Evolutionary conservation across 2,888 invertebrate genomes (phyloP), one percentile per base, ranked within the genome.

Genomic region (Drosophila vallismaia): DNA sequence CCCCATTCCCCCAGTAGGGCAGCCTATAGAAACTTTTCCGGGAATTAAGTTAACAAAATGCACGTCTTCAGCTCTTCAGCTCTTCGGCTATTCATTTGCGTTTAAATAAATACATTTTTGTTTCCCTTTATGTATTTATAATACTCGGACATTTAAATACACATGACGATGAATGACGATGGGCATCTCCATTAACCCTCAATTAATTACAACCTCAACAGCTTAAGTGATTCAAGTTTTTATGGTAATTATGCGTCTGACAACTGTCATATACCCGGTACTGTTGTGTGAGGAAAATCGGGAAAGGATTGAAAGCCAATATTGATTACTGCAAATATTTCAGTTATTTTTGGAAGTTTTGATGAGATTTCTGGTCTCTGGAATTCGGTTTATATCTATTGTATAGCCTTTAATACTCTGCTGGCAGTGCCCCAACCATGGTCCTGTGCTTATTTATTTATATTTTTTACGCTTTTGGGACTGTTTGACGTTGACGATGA

Each of bases 11-110:
- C 28, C 19, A 19, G 19, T 19, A n/a, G 31, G 50, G 63, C 62
- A 62, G 63, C 63, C 63, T 60, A 64, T 51, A 31, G 50, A 60
- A 64, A 64, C 51, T 60, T 64, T 57, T 45, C 51, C 45, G 45
- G 62, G 62, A 66, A 66, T 66, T 62, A 62, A 53, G 63, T 53
- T 48, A 62, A 66, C 64, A 42, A 62, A 62, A 40, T 60, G 45
- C 60, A 50, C 36, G 44, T 14, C 6, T 42, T 19, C 14, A 10
- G 24, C 44, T 19, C 4, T 19, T 19, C n/a, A n/a, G n/a, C n/a
- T 14, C 6, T 42, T 19, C 14, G 4, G 24, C 44, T 19, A 5
- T 19, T 19, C 2, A 19, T 19, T 19, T 19, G 19, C 19, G 19
- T 19, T 19, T 19, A 19, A 19, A 19, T 19, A 19, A 19, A 19